Evolutionary conservation across 2,113 vertebrate species (phyloP).

Genomic region (Strix aluco): DNA sequence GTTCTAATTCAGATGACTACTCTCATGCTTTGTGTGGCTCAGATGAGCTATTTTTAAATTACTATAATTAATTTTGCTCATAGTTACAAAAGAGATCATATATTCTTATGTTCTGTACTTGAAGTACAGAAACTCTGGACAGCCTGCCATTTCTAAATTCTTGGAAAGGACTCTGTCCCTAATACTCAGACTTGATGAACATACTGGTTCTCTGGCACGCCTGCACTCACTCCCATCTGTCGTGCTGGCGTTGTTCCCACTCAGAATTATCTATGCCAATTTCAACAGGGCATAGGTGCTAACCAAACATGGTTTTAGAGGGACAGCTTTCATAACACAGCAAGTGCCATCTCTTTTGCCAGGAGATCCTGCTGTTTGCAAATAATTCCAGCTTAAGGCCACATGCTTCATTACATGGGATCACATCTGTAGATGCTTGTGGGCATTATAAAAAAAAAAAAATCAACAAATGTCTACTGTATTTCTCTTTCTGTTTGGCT

Average conservation of each 20-base stretch:
- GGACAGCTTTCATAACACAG: slow-evolving; percentile 71
- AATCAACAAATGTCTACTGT: slow-evolving; percentile 71
- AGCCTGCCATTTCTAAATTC: slow-evolving; percentile 22
- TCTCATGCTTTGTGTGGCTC: not conserved
- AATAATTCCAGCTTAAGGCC: slow-evolving; percentile 72
- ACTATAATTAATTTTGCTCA: not conserved
- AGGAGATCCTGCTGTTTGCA: slow-evolving; percentile 78
- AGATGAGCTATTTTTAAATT: not conserved
- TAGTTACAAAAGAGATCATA: not conserved
- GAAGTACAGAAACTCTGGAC: not conserved
- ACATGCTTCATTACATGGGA: slow-evolving; percentile 71
- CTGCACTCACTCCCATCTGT: slow-evolving; percentile 74
- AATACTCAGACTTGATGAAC: slow-evolving; percentile 58
- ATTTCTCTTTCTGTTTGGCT: slow-evolving; percentile 59
- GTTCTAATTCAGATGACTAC: not conserved
- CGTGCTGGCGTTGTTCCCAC: slow-evolving; percentile 71
- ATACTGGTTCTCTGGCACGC: slow-evolving; percentile 68
- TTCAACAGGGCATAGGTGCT: slow-evolving; percentile 76
- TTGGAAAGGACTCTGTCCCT: slow-evolving; percentile 68
- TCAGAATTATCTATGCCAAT: slow-evolving; percentile 63
- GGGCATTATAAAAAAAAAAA: slow-evolving; percentile 66
- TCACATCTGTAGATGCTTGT: slow-evolving; percentile 75
- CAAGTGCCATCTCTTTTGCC: slow-evolving; percentile 66
- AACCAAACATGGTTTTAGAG: slow-evolving; percentile 73
- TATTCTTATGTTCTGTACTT: not conserved